Evolutionary conservation across 2,113 vertebrate genomes (phyloP).

Genomic region (Clarias batrachus): DNA sequence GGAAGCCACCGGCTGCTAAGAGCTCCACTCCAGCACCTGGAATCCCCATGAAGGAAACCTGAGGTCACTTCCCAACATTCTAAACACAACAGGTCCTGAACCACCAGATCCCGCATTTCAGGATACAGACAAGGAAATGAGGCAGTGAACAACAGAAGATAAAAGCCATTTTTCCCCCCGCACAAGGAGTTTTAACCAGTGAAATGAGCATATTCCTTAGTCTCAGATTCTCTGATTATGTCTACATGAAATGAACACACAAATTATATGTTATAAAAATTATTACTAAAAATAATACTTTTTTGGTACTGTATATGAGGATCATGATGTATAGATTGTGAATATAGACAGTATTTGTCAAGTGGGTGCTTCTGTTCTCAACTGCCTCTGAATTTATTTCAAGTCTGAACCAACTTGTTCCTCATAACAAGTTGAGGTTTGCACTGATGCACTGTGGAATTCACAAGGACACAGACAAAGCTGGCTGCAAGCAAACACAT

Average conservation of each 20-base stretch:
- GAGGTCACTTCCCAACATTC: constrained; percentile 69
- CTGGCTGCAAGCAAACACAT: neutral
- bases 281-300: too few relatives aligned
- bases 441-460: constrained; percentile 27
- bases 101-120: constrained; percentile 59
- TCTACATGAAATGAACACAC: neutral
- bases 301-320: neutral
- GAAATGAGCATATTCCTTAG: neutral
- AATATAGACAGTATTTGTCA: constrained; percentile 3
- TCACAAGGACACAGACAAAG: constrained; percentile 18
- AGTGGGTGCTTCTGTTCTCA: constrained; percentile 1
- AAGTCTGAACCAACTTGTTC: constrained; percentile 19
- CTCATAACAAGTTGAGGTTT: constrained; percentile 22
- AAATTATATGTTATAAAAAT: neutral
- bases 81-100: constrained; percentile 60
- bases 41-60: constrained; percentile 67
- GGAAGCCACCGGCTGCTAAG: constrained; percentile 67
- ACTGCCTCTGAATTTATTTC: constrained; percentile 24
- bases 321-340: neutral
- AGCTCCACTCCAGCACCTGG: constrained; percentile 70
- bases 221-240: neutral
- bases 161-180: neutral
- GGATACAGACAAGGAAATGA: constrained; percentile 36
- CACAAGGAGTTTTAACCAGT: neutral
- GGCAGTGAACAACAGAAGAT: constrained; percentile 8